A percentile compares a stretch with the other conserved stretches of the same genome.
Evolutionary conservation across 2,888 invertebrate species (phyloP).

Genomic region (Nemotelus pantherinus): DNA sequence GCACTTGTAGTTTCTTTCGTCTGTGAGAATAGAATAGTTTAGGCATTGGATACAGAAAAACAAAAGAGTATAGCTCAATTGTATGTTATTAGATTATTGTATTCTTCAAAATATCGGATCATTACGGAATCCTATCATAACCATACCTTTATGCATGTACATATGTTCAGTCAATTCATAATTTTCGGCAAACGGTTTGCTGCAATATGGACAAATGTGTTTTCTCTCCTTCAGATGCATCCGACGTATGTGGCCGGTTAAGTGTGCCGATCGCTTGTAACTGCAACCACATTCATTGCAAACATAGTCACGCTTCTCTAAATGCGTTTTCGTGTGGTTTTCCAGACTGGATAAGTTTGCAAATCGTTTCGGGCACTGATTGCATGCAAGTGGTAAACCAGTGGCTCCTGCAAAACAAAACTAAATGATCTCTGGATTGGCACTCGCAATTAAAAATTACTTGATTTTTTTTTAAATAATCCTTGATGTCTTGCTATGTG

Average conservation of each 20-base stretch:
- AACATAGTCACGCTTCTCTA: background rate
- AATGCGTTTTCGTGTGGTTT: background rate
- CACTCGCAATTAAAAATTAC: no score
- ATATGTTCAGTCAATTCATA: background rate
- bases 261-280: conserved; percentile 1
- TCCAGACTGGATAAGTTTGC: background rate
- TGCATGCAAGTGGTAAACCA: background rate
- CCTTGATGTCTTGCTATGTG: no score
- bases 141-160: background rate
- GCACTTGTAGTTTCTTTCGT: no score
- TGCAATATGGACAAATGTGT: background rate
- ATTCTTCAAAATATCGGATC: no score
- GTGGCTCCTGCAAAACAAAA: background rate
- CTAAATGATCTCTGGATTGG: background rate
- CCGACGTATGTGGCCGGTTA: background rate
- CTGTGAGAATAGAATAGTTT: no score
- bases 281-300: conserved; percentile 11
- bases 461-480: no score
- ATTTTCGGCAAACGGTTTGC: background rate
- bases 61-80: no score
- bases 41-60: no score
- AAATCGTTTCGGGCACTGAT: background rate
- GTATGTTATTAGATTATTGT: no score
- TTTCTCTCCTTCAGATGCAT: background rate
- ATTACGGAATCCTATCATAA: no score